Conservation (phyloP, 2,888 invertebrate genomes). For the Calliphora vomitoria region DNA sequence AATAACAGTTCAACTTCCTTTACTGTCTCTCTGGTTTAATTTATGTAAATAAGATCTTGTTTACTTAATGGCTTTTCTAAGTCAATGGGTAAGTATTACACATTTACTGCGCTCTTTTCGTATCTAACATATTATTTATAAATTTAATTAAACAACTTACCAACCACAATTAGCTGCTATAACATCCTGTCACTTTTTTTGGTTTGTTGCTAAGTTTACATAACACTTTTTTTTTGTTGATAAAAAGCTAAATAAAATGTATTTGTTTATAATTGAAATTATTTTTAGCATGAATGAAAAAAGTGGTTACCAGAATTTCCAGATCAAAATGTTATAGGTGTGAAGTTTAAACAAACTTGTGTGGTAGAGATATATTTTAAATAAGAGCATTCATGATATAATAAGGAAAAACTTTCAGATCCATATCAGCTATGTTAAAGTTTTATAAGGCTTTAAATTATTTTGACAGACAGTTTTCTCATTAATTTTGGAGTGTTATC, state of each 20-base stretch:
- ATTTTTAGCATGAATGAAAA: no score
- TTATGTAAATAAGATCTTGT: not conserved
- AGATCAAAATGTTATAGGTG: no score
- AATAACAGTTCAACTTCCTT: conserved; percentile 37
- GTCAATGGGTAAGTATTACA: conserved; percentile 44
- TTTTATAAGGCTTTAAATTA: no score
- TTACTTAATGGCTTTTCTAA: conserved; percentile 26
- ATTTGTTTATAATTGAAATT: not conserved
- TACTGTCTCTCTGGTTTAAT: conserved; percentile 21
- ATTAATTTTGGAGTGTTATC: no score
- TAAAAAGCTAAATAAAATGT: not conserved
- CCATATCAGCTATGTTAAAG: no score
- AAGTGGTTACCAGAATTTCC: no score
- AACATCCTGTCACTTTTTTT: conserved; percentile 20
- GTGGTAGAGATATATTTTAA: no score
- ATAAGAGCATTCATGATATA: no score
- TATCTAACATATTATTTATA: not conserved
- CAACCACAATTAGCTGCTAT: not conserved
- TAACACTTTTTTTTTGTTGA: not conserved
- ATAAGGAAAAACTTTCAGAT: no score
- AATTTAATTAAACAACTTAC: conserved; percentile 3
- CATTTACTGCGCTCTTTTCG: conserved; percentile 1
- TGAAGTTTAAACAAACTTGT: no score
- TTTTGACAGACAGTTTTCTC: no score
- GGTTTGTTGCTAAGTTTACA: not conserved